Percentiles rank a stretch among this genome's conserved stretches.
Conservation (phyloP, 2,113 vertebrate genomes). For the Asarcornis scutulata region DNA sequence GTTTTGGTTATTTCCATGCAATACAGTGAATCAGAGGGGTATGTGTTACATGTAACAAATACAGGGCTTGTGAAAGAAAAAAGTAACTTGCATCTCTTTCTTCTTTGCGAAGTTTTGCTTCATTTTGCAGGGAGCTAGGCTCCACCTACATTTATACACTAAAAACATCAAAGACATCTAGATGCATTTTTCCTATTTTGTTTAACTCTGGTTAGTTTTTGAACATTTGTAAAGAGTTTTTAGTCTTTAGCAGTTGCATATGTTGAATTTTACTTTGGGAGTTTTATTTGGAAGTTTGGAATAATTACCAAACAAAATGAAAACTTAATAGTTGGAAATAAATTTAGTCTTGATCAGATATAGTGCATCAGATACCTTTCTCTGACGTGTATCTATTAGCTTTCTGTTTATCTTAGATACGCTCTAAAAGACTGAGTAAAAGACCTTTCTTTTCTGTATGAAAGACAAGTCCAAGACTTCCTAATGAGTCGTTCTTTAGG, state of each 20-base stretch:
- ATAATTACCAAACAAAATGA: neutral
- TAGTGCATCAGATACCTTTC: neutral
- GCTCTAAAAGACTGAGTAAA: neutral
- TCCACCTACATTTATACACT: neutral
- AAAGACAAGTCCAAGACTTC: neutral
- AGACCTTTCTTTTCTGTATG: neutral
- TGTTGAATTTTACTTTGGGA: neutral
- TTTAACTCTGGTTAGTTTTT: neutral
- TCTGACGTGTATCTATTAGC: neutral
- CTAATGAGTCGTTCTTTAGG: neutral
- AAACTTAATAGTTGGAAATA: neutral
- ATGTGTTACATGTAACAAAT: neutral
- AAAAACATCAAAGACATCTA: neutral
- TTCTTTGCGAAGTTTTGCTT: neutral
- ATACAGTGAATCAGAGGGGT: neutral
- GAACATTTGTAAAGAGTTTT: neutral
- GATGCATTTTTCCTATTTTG: neutral
- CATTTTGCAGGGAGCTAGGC: neutral
- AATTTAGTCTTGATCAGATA: neutral
- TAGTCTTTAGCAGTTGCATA: neutral
- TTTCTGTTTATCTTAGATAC: neutral
- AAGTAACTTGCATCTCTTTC: neutral
- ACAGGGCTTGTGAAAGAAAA: neutral
- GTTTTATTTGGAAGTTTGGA: neutral
- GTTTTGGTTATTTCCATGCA: neutral